phyloP scores from a whole-genome alignment of 2,113 vertebrate genomes.

The Tychaedon coryphoeus region DNA sequence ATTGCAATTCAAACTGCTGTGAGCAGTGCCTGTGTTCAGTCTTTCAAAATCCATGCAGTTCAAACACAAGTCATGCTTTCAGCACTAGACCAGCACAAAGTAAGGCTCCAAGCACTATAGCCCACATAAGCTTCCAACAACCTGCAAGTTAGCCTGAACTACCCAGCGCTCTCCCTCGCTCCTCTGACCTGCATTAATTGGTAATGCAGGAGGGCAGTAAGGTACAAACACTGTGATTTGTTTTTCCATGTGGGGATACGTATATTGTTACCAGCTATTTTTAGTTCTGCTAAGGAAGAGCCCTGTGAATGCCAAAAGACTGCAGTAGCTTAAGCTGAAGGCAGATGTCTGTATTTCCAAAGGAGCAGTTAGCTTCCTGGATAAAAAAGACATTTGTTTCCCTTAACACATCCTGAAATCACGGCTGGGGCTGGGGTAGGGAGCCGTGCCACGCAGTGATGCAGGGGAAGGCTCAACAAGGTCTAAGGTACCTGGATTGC shows the following conservation, averaged over 20 bases:
- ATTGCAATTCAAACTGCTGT: neutral
- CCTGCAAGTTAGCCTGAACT: neutral
- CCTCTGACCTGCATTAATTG: neutral
- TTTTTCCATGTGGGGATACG: neutral
- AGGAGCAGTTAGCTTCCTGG: neutral
- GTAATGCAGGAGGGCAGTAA: neutral
- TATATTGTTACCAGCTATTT: neutral
- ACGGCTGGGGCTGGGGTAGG: neutral
- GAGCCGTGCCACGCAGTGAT: neutral
- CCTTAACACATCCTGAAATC: neutral
- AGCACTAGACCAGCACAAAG: neutral
- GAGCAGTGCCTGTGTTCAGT: neutral
- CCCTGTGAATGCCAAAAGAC: neutral
- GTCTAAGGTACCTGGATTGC: slow-evolving; percentile 8
- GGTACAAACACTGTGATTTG: neutral
- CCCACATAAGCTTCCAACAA: neutral
- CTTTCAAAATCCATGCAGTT: neutral
- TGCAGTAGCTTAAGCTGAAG: neutral
- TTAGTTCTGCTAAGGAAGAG: neutral
- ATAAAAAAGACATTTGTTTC: neutral
- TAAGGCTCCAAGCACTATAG: neutral
- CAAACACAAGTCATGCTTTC: neutral
- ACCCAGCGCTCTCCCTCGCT: neutral
- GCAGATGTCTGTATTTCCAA: neutral
- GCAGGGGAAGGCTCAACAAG: neutral